phyloP scores from a whole-genome alignment of 2,113 vertebrate genomes.

The Mohoua ochrocephala region DNA sequence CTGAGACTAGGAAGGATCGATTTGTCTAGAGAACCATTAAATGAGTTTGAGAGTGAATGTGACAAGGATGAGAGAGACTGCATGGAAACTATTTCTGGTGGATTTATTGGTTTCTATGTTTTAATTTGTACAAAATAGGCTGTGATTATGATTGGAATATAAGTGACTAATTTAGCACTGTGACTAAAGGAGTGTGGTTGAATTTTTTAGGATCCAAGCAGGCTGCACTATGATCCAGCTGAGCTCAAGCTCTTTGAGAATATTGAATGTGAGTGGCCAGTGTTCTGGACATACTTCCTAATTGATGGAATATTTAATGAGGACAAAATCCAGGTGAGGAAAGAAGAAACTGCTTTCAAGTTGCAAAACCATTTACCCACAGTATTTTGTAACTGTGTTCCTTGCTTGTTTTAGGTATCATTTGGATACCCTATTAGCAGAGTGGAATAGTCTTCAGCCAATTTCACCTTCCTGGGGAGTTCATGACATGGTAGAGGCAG shows the following conservation, averaged over 20 bases:
- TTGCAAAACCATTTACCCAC: neutral
- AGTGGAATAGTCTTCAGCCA: neutral
- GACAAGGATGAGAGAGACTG: neutral
- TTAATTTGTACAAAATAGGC: neutral
- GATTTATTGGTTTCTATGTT: neutral
- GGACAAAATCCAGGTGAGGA: conserved; percentile 88
- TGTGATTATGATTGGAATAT: neutral
- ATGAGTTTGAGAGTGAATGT: neutral
- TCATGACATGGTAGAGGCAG: fast-evolving
- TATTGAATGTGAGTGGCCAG: conserved; percentile 97
- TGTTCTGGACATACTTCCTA: conserved; percentile 97
- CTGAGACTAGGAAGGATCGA: neutral
- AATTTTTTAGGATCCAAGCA: conserved; percentile 84
- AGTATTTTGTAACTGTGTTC: neutral
- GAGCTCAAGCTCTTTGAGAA: conserved; percentile 98
- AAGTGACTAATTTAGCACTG: neutral
- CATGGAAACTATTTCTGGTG: neutral
- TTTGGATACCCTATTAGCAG: neutral
- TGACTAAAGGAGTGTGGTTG: neutral
- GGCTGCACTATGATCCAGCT: conserved; percentile 94
- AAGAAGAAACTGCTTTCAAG: neutral
- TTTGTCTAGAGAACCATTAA: neutral
- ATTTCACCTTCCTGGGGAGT: neutral
- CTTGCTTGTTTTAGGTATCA: neutral
- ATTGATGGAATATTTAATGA: conserved; percentile 90